Evolutionary conservation across 1,140 invertebrate genomes (phyloP).

Genomic region (Neodiprion fabricii): DNA sequence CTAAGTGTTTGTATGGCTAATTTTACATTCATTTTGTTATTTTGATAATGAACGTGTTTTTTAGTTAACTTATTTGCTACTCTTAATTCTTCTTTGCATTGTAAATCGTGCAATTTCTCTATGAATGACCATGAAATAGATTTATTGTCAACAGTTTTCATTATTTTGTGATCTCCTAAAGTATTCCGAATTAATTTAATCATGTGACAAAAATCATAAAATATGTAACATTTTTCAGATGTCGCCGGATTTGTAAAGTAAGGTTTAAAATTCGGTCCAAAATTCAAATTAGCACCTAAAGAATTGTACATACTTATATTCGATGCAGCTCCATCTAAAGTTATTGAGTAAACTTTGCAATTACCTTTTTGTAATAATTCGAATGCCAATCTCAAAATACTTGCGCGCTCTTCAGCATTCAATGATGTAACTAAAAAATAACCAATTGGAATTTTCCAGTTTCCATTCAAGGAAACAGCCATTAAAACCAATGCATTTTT

Average conservation of each 20-base stretch:
- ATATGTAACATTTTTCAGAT: conserved; percentile 26
- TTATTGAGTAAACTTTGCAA: conserved; percentile 31
- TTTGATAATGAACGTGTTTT: conserved; percentile 39
- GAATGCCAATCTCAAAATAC: conserved; percentile 30
- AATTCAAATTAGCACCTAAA: too few species aligned
- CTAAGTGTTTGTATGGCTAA: conserved; percentile 45
- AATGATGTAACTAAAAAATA: conserved; percentile 38
- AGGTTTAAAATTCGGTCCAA: conserved; percentile 19
- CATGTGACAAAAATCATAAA: conserved; percentile 33
- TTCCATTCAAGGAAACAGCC: conserved; percentile 33
- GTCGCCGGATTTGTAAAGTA: conserved; percentile 35
- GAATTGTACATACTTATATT: too few species aligned
- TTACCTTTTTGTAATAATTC: conserved; percentile 23
- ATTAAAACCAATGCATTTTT: conserved; percentile 40
- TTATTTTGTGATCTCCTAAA: conserved; percentile 28
- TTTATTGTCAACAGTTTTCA: conserved; percentile 27
- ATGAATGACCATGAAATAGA: conserved; percentile 40
- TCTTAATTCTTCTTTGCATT: conserved; percentile 39
- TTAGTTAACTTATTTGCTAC: conserved; percentile 40
- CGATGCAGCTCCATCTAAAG: conserved; percentile 36
- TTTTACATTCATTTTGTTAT: conserved; percentile 48
- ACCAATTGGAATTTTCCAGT: conserved; percentile 41
- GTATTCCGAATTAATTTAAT: conserved; percentile 39
- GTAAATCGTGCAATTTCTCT: conserved; percentile 34
- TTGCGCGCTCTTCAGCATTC: conserved; percentile 25